Percentiles rank a stretch among this genome's conserved stretches.
phyloP scores from a whole-genome alignment of 1,140 invertebrate genomes.

The Colletes latitarsis region DNA sequence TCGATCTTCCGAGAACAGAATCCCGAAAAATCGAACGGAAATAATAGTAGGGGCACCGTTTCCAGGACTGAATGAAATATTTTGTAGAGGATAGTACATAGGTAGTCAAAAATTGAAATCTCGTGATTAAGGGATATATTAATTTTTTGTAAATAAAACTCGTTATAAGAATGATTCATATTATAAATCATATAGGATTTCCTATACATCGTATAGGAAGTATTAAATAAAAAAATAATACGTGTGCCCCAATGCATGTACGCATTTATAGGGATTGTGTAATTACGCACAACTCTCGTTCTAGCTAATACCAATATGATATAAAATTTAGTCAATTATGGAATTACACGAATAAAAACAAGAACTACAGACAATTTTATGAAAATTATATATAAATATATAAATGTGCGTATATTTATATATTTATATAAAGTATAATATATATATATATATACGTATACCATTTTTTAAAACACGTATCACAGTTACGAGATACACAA shows the following conservation, averaged over 20 bases:
- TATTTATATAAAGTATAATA: conserved; percentile 34
- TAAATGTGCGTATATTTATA: conserved; percentile 40
- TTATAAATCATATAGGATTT: conserved; percentile 47
- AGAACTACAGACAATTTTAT: conserved; percentile 66
- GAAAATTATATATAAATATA: conserved; percentile 58
- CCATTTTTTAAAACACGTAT: conserved; percentile 62
- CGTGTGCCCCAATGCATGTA: conserved; percentile 31
- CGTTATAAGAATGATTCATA: conserved; percentile 58
- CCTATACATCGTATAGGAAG: conserved; percentile 10
- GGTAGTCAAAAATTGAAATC: conserved; percentile 68
- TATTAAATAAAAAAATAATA: conserved; percentile 35
- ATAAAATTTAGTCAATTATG: conserved; percentile 77
- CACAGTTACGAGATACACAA: conserved; percentile 29
- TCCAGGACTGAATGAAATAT: conserved; percentile 72
- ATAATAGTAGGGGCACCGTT: conserved; percentile 7
- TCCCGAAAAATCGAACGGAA: conserved; percentile 22
- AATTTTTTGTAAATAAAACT: conserved; percentile 72
- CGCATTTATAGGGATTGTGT: conserved; percentile 58
- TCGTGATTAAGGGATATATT: conserved; percentile 59
- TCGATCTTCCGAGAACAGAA: conserved; percentile 7
- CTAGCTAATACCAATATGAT: conserved; percentile 65
- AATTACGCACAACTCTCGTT: conserved; percentile 52
- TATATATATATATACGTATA: conserved; percentile 55
- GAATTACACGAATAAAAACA: conserved; percentile 55
- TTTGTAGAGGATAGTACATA: conserved; percentile 70